These are phyloP conservation scores for Cyprinella venusta DNA, from an alignment of 2,797 vertebrate species.

Conservation along the genomic window DNA sequence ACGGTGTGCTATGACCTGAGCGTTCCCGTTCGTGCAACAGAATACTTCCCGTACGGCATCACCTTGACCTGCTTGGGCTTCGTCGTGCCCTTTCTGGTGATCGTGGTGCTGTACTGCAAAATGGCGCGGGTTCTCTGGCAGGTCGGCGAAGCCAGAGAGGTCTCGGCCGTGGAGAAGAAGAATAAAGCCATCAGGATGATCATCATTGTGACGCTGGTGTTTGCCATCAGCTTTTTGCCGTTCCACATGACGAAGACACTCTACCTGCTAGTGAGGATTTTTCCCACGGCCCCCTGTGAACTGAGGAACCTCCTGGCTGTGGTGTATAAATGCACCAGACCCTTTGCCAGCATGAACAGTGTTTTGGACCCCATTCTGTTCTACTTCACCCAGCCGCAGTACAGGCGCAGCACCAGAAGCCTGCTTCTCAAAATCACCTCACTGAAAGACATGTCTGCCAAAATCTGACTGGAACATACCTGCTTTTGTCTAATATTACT, in stretches of 20 bases:
- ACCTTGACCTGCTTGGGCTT: conserved; percentile 89
- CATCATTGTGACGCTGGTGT: conserved; percentile 84
- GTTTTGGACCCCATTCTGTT: conserved; percentile 95
- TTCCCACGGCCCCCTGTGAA: conserved; percentile 71
- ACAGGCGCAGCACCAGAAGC: conserved; percentile 81
- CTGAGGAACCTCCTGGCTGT: conserved; percentile 85
- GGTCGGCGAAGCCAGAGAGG: conserved; percentile 60
- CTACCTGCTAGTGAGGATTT: conserved; percentile 87
- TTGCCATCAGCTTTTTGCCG: conserved; percentile 92
- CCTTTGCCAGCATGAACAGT: conserved; percentile 96
- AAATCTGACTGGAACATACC: neutral
- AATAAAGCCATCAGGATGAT: conserved; percentile 90
- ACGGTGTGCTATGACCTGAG: conserved; percentile 96
- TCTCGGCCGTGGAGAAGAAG: conserved; percentile 78
- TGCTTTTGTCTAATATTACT: neutral
- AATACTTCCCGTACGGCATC: conserved; percentile 94
- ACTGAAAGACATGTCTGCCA: conserved; percentile 71
- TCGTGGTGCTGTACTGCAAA: conserved; percentile 87
- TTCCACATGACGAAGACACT: conserved; percentile 95
- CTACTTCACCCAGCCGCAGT: conserved; percentile 91
- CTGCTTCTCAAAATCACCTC: conserved; percentile 82
- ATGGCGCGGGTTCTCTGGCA: conserved; percentile 88
- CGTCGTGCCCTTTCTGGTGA: conserved; percentile 84
- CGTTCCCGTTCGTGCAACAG: conserved; percentile 72
- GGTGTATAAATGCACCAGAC: conserved; percentile 91